Conservation (phyloP, 1,140 invertebrate species). For the Drosophila guanche region DNA sequence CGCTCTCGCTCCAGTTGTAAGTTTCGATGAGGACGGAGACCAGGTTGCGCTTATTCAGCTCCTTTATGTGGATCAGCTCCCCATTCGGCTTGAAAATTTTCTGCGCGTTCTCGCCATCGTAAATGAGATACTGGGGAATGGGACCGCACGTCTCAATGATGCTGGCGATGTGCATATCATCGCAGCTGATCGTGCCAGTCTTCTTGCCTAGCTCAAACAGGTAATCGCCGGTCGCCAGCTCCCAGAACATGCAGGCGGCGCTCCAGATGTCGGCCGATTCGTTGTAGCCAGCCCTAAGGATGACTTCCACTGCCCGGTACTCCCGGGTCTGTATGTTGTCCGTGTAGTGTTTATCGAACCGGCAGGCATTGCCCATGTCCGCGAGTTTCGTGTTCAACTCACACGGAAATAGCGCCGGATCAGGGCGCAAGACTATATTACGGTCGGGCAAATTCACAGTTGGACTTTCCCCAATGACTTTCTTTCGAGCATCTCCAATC, state of each 20-base stretch:
- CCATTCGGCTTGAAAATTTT: conserved; percentile 96
- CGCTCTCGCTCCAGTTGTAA: conserved; percentile 93
- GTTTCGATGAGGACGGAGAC: conserved; percentile 95
- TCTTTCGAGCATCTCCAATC: not conserved
- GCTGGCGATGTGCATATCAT: conserved; percentile 99
- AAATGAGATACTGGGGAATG: conserved; percentile 94
- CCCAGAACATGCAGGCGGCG: conserved; percentile 99
- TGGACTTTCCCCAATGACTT: not conserved
- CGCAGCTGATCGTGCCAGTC: conserved; percentile 89
- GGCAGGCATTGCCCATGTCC: conserved; percentile 99
- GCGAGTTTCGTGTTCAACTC: conserved; percentile 96
- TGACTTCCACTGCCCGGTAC: conserved; percentile 97
- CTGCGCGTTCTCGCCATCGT: conserved; percentile 94
- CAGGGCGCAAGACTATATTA: conserved; percentile 83
- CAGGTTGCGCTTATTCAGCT: conserved; percentile 94
- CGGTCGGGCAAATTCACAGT: conserved; percentile 8
- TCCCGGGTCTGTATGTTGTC: conserved; percentile 99
- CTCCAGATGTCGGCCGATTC: conserved; percentile 99
- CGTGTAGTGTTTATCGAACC: conserved; percentile 95
- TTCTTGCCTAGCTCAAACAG: conserved; percentile 98
- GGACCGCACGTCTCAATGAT: conserved; percentile 98
- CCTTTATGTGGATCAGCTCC: conserved; percentile 93
- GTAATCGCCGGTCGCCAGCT: conserved; percentile 99
- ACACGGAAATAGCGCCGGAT: conserved; percentile 92
- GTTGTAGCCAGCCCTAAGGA: conserved; percentile 96